phyloP scores from a whole-genome alignment of 1,140 invertebrate genomes.

The Drosophila funebris region DNA sequence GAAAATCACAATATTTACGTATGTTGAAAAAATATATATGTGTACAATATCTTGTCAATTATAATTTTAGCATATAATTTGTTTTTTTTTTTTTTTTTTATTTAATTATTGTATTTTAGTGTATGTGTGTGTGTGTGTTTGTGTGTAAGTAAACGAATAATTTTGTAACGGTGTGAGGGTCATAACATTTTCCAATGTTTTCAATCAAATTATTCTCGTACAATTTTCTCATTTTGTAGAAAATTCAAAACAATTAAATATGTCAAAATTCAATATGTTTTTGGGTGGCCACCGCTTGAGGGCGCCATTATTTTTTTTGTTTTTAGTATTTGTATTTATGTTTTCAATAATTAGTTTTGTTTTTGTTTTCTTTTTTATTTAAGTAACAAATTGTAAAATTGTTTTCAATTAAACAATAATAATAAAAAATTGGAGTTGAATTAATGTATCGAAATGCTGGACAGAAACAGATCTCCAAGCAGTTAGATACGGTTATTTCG shows the following conservation, averaged over 20 bases:
- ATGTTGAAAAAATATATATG: conserved; percentile 48
- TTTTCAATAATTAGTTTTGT: neutral
- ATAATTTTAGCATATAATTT: neutral
- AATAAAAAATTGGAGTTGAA: conserved; percentile 2
- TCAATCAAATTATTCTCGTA: neutral
- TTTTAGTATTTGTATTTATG: neutral
- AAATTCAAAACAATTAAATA: neutral
- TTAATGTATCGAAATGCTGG: conserved; percentile 19
- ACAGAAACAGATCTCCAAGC: conserved; percentile 31
- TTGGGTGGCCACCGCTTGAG: neutral
- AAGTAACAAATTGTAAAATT: conserved; percentile 20
- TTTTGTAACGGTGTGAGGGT: neutral
- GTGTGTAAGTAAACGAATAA: neutral
- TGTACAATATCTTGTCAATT: neutral
- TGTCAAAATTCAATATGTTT: conserved; percentile 3
- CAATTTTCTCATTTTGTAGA: neutral
- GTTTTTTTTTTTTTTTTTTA: conserved; percentile 12
- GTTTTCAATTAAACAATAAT: conserved; percentile 9
- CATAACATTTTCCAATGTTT: conserved; percentile 12
- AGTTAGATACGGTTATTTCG: neutral
- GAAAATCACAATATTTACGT: conserved; percentile 40
- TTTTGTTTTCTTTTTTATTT: neutral
- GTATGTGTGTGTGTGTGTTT: neutral
- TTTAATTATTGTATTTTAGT: conserved; percentile 6
- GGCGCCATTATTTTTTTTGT: neutral